phyloP scores from a whole-genome alignment of 2,888 invertebrate genomes.

The Oligia fasciuncula region DNA sequence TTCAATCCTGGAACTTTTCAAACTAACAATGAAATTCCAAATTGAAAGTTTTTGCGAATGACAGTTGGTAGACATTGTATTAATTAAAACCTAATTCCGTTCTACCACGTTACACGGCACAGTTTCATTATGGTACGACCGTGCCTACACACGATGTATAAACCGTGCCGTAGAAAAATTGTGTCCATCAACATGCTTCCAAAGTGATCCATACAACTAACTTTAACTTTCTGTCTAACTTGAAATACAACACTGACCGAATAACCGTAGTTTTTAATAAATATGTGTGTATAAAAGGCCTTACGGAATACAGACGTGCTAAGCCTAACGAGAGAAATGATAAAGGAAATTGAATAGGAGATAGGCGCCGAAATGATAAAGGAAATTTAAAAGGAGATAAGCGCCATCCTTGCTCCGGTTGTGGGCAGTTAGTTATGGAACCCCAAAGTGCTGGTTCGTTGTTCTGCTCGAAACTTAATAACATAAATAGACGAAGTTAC shows the following conservation, averaged over 20 bases:
- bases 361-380: no score
- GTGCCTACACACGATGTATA: background rate
- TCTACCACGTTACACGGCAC: no score
- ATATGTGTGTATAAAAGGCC: background rate
- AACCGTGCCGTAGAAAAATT: no score
- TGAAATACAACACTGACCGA: background rate
- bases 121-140: no score
- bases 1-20: conserved; percentile 14
- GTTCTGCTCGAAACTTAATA: conserved; percentile 3
- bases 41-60: conserved; percentile 37
- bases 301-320: background rate
- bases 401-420: background rate
- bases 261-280: background rate
- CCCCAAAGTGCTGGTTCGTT: background rate
- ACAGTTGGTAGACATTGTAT: conserved; percentile 41
- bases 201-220: no score
- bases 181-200: no score
- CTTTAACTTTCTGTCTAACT: no score
- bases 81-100: conserved; percentile 39
- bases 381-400: conserved; percentile 5
- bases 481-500: background rate
- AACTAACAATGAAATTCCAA: conserved; percentile 32
- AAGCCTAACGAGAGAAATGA: conserved; percentile 13
- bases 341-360: conserved; percentile 10
- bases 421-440: background rate